These are phyloP conservation scores for Onychorhynchus coronatus DNA, from an alignment of 2,113 vertebrate genomes.

Conservation along the genomic window DNA sequence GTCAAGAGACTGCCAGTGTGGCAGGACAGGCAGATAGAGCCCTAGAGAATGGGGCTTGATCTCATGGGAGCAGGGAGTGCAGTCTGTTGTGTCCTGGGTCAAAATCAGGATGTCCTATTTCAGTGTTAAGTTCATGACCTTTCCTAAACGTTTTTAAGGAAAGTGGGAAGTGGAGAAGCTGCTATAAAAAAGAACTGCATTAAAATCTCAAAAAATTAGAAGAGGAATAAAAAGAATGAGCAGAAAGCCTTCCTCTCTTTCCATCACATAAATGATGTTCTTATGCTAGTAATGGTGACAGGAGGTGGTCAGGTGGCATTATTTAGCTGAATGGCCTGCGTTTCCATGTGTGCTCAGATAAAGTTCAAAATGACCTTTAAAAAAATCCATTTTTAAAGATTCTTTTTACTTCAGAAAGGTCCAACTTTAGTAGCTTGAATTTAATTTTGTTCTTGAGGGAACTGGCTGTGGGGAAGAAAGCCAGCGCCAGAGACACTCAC, in stretches of 20 bases:
- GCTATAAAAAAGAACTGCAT: background rate
- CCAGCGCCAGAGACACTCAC: background rate
- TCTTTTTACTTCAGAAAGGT: conserved; percentile 64
- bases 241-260: background rate
- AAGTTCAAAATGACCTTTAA: conserved; percentile 74
- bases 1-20: background rate
- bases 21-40: background rate
- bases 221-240: background rate
- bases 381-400: conserved; percentile 75
- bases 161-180: background rate
- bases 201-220: background rate
- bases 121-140: background rate
- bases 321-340: conserved; percentile 52
- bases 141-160: background rate
- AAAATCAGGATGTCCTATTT: background rate
- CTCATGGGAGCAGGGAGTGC: background rate
- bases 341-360: conserved; percentile 45
- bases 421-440: conserved; percentile 65
- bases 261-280: conserved; percentile 40
- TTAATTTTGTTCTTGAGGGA: conserved; percentile 67
- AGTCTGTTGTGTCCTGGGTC: background rate
- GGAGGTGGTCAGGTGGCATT: conserved; percentile 60
- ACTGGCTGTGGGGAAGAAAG: background rate
- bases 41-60: background rate
- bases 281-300: conserved; percentile 55